Evolutionary conservation across 2,888 invertebrate species (phyloP), one percentile per base, ranked within the genome.

Genomic region (Apotomis capreana): DNA sequence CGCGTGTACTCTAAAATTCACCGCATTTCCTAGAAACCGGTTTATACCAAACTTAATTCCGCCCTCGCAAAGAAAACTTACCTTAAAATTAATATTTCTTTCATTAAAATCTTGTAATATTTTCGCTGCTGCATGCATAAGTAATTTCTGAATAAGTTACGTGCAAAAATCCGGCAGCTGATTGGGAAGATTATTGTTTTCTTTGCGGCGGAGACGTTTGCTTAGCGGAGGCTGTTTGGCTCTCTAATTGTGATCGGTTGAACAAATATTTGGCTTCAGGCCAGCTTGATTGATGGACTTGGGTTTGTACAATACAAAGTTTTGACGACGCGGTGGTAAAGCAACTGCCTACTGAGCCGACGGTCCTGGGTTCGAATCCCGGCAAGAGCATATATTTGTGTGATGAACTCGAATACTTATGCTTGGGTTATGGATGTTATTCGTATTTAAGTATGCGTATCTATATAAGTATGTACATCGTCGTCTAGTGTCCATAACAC

Each of bases 61-160:
- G 84, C 86, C 84, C 80, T 79, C 86, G 84, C 83, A 87, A 90
- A 90, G 92, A 90, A 91, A 92, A 92, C 93, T 93, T 91, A 88
- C 91, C 89, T 87, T 84, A 87, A 92, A 93, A 92, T 93, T 93
- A 93, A 93, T 93, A 93, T 93, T 93, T 94, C 94, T 93, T 94
- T 93, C 94, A 94, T 94, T 94, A 94, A 93, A 93, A 93, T 89
- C 91, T 92, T 93, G 93, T 93, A 94, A 94, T 94, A 92, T 93
- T 93, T 93, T 90, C 90, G 85, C 89, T 90, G 93, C 93, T 94
- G 94, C 92, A 93, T 94, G 94, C 93, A 94, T 94, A 94, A 94
- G 92, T 93, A 94, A 94, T 94, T 84, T 86, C 78, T 93, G 93
- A 93, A 93, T 93, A 92, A 90, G 89, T 86, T 84, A 87, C 87